Percentiles rank a stretch among this genome's conserved stretches.
Conservation (phyloP, 2,113 vertebrate species). For the Zosterops pallidus region DNA sequence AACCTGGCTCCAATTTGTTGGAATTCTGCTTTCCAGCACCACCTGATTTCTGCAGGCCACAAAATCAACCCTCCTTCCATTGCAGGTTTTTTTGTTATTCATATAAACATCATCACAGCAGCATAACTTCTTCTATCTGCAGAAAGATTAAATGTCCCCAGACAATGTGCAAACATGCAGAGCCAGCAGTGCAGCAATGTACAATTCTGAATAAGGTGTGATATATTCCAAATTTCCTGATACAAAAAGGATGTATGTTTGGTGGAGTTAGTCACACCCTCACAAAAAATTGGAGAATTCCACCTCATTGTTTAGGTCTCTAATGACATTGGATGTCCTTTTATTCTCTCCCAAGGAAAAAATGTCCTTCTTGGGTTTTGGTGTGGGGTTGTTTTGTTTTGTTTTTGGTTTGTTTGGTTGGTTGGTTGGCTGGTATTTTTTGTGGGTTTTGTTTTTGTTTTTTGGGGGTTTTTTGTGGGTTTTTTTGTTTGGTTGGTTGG, state of each 20-base stretch:
- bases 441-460: too few species aligned
- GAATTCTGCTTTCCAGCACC: neutral
- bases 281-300: neutral
- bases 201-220: neutral
- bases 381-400: too few species aligned
- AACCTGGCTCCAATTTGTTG: neutral
- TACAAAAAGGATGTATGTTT: neutral
- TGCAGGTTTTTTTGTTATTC: neutral
- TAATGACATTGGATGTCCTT: neutral
- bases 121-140: neutral
- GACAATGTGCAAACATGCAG: neutral
- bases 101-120: rapidly evolving
- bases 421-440: too few species aligned
- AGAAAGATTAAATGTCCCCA: neutral
- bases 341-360: neutral
- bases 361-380: neutral
- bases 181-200: neutral
- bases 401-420: too few species aligned
- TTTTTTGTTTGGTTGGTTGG: too few species aligned
- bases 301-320: neutral
- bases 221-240: neutral
- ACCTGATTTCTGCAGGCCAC: neutral
- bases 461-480: too few species aligned
- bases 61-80: neutral
- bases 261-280: neutral